These are phyloP conservation scores for Ornithoptera priamus DNA, from an alignment of 2,888 invertebrate species.

Conservation along the genomic window DNA sequence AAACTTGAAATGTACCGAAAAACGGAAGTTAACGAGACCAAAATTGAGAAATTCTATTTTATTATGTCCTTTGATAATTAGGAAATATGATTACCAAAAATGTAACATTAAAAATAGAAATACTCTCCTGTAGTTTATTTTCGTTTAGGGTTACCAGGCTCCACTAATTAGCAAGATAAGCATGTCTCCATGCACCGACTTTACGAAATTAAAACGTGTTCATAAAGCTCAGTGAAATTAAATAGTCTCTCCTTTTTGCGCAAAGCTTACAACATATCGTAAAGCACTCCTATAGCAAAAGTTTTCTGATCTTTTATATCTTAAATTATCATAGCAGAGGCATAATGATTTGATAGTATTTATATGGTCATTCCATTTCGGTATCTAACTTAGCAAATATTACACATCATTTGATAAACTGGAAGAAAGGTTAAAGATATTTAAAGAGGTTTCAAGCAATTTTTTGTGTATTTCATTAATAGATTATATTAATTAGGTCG, in stretches of 20 bases:
- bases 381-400: no score
- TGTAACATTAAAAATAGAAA: background rate
- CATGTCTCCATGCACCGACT: slow-evolving; percentile 56
- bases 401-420: no score
- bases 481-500: no score
- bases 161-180: slow-evolving; percentile 76
- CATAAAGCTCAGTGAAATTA: background rate
- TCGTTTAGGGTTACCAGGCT: slow-evolving; percentile 37
- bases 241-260: background rate
- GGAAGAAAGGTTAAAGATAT: no score
- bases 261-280: no score
- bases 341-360: no score
- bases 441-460: no score
- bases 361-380: no score
- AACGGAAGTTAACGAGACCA: background rate
- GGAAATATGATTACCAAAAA: background rate
- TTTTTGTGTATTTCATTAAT: no score
- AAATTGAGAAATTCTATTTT: background rate
- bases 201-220: slow-evolving; percentile 30
- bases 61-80: background rate
- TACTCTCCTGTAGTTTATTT: slow-evolving; percentile 1
- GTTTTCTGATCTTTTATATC: background rate
- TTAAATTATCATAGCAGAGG: background rate
- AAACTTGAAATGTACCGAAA: background rate
- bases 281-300: no score